Percentiles rank a stretch among this genome's conserved stretches.
Conservation (phyloP, 1,140 invertebrate genomes). For the Anoplolepis gracilipes region DNA sequence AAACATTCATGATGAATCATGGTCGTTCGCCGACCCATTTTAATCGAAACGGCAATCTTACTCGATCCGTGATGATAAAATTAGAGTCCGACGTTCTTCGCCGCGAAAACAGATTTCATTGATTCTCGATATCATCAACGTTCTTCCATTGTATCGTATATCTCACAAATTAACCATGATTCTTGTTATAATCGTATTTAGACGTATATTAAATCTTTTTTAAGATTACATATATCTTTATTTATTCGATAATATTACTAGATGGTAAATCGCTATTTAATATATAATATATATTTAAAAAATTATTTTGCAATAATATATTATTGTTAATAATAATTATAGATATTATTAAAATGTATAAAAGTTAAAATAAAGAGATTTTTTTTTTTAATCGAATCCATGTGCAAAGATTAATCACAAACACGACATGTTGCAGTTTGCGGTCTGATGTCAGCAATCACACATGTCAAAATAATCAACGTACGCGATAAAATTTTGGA, state of each 20-base stretch:
- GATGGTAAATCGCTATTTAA: too few relatives aligned
- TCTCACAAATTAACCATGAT: background rate
- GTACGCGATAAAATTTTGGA: background rate
- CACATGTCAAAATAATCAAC: background rate
- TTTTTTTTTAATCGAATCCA: background rate
- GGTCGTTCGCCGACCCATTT: background rate
- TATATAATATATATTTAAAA: background rate
- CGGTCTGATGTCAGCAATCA: background rate
- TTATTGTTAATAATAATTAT: background rate
- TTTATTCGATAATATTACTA: background rate
- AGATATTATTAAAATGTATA: background rate
- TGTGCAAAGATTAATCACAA: background rate
- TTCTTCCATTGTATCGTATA: background rate
- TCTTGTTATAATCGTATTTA: too few relatives aligned
- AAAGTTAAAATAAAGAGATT: background rate
- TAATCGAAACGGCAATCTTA: background rate
- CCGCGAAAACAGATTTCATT: background rate
- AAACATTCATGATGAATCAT: slow-evolving; percentile 23
- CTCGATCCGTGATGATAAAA: slow-evolving; percentile 19
- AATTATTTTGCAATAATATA: background rate
- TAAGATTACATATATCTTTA: background rate
- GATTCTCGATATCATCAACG: slow-evolving; percentile 12
- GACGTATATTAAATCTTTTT: background rate
- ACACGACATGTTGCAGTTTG: background rate
- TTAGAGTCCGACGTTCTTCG: background rate